phyloP scores from a whole-genome alignment of 2,113 vertebrate species.

The Acinonyx jubatus region DNA sequence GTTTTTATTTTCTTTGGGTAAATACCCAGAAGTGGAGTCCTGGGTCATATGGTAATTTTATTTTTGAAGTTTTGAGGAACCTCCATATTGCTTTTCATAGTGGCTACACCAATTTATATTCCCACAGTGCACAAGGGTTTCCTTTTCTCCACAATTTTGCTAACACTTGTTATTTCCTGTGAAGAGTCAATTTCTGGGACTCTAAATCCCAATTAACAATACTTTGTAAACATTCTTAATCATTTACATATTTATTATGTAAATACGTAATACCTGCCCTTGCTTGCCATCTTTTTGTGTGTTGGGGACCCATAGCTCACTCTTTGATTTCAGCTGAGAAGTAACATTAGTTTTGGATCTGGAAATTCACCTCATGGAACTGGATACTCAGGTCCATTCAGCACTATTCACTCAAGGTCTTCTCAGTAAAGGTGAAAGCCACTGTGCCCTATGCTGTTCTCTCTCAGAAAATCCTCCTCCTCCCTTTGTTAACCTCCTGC shows the following conservation, averaged over 20 bases:
- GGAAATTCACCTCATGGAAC: background rate
- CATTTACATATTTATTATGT: background rate
- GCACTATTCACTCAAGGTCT: background rate
- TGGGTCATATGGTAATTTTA: background rate
- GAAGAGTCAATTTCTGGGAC: background rate
- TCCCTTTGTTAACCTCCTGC: background rate
- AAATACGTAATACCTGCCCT: background rate
- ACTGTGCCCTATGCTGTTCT: background rate
- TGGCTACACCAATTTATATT: background rate
- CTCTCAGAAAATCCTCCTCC: background rate
- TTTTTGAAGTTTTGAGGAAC: background rate
- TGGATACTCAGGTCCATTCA: background rate
- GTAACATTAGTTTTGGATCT: background rate
- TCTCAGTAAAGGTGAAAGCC: background rate
- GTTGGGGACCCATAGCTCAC: background rate
- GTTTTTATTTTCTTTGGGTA: background rate
- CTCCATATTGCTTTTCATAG: background rate
- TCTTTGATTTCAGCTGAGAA: background rate
- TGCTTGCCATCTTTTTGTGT: background rate
- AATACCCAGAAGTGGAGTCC: background rate
- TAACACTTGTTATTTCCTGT: background rate
- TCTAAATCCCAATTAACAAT: background rate
- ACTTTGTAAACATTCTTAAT: background rate
- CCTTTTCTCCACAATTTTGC: background rate
- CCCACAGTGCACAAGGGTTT: background rate